Percentiles rank a stretch among this genome's conserved stretches.
These are phyloP conservation scores for Nyctibius grandis DNA, from an alignment of 2,797 vertebrate genomes.

Conservation along the genomic window DNA sequence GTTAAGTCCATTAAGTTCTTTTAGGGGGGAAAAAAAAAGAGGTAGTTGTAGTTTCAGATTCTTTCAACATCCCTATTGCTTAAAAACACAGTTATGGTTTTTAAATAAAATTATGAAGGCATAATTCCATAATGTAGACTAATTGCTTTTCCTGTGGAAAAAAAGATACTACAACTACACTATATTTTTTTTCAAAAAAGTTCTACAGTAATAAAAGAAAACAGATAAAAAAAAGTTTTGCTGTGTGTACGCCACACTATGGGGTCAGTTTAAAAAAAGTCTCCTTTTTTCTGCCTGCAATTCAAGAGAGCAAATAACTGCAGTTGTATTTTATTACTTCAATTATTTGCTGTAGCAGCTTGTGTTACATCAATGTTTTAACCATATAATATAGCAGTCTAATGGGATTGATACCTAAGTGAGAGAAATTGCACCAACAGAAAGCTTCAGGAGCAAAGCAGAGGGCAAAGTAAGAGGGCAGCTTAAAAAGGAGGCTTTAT, in stretches of 20 bases:
- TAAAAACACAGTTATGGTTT: neutral
- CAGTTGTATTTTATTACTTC: slow-evolving; percentile 60
- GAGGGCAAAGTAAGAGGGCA: neutral
- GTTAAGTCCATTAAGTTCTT: neutral
- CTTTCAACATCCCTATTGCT: neutral
- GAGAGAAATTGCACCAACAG: slow-evolving; percentile 12
- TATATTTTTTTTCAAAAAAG: neutral
- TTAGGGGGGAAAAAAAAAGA: neutral
- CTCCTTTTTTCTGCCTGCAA: slow-evolving; percentile 2
- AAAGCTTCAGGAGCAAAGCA: slow-evolving; percentile 5
- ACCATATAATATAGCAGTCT: slow-evolving; percentile 20
- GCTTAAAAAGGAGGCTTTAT: neutral
- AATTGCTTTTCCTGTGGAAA: neutral
- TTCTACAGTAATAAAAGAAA: neutral
- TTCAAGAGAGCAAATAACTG: slow-evolving; percentile 40
- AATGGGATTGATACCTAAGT: slow-evolving; percentile 54
- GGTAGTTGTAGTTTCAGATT: neutral
- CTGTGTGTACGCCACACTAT: neutral
- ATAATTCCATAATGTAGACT: neutral
- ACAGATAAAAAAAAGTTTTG: neutral
- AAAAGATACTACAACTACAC: neutral
- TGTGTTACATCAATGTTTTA: slow-evolving; percentile 54
- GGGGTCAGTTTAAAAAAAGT: neutral
- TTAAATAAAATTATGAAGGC: neutral
- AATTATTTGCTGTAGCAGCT: slow-evolving; percentile 60